Evolutionary conservation across 2,797 vertebrate species (phyloP).

Genomic region (Adrianichthys oophorus): DNA sequence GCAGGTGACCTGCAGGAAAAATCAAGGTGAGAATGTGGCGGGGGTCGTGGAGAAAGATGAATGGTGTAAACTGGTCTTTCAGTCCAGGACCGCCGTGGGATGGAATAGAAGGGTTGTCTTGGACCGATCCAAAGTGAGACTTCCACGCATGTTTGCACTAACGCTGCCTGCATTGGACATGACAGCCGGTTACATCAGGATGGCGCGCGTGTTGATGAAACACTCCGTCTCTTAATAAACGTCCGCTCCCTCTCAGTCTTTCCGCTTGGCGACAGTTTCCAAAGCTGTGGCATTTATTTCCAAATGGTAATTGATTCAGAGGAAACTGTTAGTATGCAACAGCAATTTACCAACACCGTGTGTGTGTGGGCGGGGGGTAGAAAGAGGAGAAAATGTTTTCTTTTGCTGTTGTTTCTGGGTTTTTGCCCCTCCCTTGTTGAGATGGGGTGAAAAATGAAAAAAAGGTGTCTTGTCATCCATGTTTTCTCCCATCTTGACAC

Average conservation of each 20-base stretch:
- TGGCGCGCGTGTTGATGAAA: constrained; percentile 36
- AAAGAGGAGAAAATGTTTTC: constrained; percentile 20
- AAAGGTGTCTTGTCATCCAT: constrained; percentile 41
- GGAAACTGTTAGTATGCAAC: constrained; percentile 70
- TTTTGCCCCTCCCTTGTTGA: constrained; percentile 3
- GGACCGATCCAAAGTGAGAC: too few species aligned
- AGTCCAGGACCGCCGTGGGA: too few species aligned
- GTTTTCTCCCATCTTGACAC: constrained; percentile 29
- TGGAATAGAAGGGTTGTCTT: too few species aligned
- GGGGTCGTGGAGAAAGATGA: too few species aligned
- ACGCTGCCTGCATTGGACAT: too few species aligned
- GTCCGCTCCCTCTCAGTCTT: constrained; percentile 39
- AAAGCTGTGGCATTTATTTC: constrained; percentile 73
- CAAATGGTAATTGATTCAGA: constrained; percentile 77
- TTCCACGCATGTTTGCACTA: too few species aligned
- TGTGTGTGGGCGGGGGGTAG: constrained; percentile 9
- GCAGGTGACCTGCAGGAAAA: too few species aligned
- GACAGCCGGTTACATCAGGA: not conserved
- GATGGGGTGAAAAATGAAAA: constrained; percentile 23
- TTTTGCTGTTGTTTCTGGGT: constrained; percentile 28
- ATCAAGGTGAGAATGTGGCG: too few species aligned
- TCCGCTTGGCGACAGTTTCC: constrained; percentile 58
- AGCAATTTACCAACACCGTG: constrained; percentile 57
- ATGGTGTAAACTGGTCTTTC: too few species aligned
- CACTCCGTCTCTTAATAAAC: constrained; percentile 43